These are phyloP conservation scores for Microctonus aethiopoides DNA, from an alignment of 2,888 invertebrate species.

Conservation along the genomic window DNA sequence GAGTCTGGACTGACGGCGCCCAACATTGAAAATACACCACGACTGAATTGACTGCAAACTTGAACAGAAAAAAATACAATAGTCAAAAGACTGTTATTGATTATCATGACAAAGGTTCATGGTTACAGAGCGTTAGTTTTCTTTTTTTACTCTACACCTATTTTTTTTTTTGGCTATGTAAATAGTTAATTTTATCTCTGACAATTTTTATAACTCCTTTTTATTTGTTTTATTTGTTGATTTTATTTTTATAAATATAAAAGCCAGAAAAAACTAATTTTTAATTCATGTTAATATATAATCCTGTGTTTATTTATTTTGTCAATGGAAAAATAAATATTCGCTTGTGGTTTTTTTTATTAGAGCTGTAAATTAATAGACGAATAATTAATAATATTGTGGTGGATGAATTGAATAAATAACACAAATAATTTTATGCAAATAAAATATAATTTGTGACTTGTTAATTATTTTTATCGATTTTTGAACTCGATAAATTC, in stretches of 20 bases:
- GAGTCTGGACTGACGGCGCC: constrained; percentile 93
- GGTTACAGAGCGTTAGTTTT: constrained; percentile 27
- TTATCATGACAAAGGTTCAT: constrained; percentile 47
- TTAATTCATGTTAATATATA: too few relatives aligned
- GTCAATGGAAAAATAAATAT: background rate
- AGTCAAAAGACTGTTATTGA: constrained; percentile 37
- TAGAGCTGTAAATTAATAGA: too few relatives aligned
- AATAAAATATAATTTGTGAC: too few relatives aligned
- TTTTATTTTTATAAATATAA: background rate
- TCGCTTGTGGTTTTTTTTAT: too few relatives aligned
- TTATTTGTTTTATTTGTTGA: too few relatives aligned
- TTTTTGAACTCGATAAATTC: too few relatives aligned
- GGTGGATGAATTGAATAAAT: too few relatives aligned
- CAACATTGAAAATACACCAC: constrained; percentile 90
- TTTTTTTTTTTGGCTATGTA: constrained; percentile 12
- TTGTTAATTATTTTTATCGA: too few relatives aligned
- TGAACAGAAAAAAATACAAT: constrained; percentile 48
- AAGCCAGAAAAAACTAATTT: too few relatives aligned
- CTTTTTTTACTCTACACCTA: constrained; percentile 12
- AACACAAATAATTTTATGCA: too few relatives aligned
- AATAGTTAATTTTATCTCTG: constrained; percentile 13
- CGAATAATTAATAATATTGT: too few relatives aligned
- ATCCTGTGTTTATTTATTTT: background rate
- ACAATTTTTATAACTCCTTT: background rate
- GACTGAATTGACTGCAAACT: constrained; percentile 92